These are phyloP conservation scores for Acronicta psi DNA, from an alignment of 2,888 invertebrate genomes.

Conservation along the genomic window DNA sequence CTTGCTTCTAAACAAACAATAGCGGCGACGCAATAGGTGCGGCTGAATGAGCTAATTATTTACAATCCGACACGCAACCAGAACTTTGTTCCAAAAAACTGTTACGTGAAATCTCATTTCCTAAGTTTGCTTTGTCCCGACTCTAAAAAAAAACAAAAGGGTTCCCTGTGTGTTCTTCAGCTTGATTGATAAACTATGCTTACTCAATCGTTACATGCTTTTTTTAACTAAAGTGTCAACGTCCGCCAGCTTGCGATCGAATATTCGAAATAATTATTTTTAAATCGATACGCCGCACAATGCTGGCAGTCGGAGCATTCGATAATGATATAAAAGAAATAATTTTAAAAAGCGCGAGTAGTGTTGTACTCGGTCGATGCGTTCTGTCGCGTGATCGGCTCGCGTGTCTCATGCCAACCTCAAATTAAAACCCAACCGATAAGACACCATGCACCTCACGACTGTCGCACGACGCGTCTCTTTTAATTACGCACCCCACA, in stretches of 20 bases:
- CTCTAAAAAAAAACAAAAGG: conserved; percentile 74
- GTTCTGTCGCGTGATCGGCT: conserved; percentile 84
- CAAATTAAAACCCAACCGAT: conserved; percentile 87
- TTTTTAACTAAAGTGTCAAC: conserved; percentile 53
- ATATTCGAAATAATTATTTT: conserved; percentile 58
- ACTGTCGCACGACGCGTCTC: conserved; percentile 83
- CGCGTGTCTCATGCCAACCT: conserved; percentile 86
- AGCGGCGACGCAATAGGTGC: conserved; percentile 77
- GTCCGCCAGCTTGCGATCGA: conserved; percentile 41
- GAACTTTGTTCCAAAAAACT: conserved; percentile 79
- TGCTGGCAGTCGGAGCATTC: conserved; percentile 56
- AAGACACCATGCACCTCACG: conserved; percentile 87
- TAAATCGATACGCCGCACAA: conserved; percentile 53
- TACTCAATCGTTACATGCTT: conserved; percentile 60
- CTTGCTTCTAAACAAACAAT: conserved; percentile 80
- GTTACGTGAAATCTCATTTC: conserved; percentile 88
- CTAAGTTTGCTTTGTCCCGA: conserved; percentile 81
- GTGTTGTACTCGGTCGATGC: conserved; percentile 68
- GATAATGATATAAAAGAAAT: conserved; percentile 79
- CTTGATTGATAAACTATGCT: conserved; percentile 66
- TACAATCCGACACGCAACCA: conserved; percentile 86
- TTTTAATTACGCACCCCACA: conserved; percentile 88
- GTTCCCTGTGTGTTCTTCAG: conserved; percentile 68
- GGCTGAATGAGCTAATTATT: conserved; percentile 86
- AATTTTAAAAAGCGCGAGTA: conserved; percentile 74